phyloP scores from a whole-genome alignment of 1,140 invertebrate genomes.

The Fopius arisanus region DNA sequence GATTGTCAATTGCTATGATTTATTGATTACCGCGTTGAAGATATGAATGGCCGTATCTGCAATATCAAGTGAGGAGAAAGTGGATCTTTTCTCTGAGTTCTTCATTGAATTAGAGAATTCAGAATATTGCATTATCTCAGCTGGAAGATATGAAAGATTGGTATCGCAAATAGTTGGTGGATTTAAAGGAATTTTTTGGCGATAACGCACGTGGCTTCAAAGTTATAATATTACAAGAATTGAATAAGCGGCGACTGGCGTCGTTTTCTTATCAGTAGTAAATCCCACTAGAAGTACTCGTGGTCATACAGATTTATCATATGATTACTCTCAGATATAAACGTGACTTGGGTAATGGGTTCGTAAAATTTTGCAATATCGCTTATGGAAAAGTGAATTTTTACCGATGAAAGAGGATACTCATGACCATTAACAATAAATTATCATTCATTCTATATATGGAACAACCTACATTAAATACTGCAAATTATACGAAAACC shows the following conservation, averaged over 20 bases:
- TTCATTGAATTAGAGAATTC: neutral
- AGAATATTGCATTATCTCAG: neutral
- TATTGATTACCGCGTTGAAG: neutral
- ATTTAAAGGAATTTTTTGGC: neutral
- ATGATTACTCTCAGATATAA: neutral
- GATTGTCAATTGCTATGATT: slow-evolving; percentile 16
- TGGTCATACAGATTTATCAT: neutral
- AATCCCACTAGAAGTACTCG: neutral
- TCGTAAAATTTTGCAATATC: too few relatives aligned
- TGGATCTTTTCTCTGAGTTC: neutral
- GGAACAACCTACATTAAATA: slow-evolving; percentile 15
- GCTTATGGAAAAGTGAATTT: neutral
- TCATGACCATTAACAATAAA: slow-evolving; percentile 9
- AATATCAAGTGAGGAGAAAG: slow-evolving; percentile 18
- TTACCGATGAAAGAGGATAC: neutral
- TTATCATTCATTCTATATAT: slow-evolving; percentile 24
- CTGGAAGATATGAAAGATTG: neutral
- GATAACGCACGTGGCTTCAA: neutral
- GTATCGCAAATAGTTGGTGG: neutral
- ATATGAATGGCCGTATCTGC: neutral
- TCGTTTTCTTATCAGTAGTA: neutral
- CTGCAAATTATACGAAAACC: slow-evolving; percentile 7
- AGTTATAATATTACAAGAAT: neutral
- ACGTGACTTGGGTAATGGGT: too few relatives aligned
- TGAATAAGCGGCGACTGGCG: neutral